Percentiles rank a stretch among this genome's conserved stretches.
Evolutionary conservation across 2,888 invertebrate species (phyloP).

Genomic region (Tenodera sinensis): DNA sequence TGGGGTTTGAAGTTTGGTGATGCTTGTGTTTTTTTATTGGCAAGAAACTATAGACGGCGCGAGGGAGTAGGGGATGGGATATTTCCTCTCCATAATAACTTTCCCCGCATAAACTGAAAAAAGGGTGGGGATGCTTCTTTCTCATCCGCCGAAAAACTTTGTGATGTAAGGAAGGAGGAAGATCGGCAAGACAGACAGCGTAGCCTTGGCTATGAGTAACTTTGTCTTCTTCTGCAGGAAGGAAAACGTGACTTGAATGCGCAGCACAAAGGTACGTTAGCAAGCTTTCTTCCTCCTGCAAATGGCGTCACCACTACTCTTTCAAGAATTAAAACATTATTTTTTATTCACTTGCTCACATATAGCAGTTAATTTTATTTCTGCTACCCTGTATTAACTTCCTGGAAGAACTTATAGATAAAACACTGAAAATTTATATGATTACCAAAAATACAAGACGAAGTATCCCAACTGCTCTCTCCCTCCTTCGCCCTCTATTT

Average conservation of each 20-base stretch:
- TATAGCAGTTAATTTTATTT: no score
- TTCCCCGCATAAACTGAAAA: neutral
- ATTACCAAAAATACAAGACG: no score
- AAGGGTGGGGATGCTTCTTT: neutral
- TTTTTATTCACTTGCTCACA: no score
- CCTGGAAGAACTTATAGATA: no score
- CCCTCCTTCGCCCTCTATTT: no score
- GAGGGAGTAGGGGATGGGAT: neutral
- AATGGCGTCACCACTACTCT: neutral
- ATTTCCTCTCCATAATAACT: conserved; percentile 1
- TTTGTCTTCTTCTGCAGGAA: neutral
- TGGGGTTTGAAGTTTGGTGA: neutral
- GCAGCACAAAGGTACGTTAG: neutral
- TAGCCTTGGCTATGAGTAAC: neutral
- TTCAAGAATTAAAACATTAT: neutral
- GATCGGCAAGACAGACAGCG: neutral
- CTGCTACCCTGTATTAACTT: no score
- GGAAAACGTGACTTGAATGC: neutral
- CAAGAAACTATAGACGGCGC: neutral
- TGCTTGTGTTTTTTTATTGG: conserved; percentile 6
- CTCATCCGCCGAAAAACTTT: conserved; percentile 1
- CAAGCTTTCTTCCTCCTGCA: neutral
- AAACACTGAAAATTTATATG: no score
- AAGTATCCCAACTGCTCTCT: no score
- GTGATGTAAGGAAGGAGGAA: neutral